Evolutionary conservation across 2,113 vertebrate genomes (phyloP), one percentile per base, ranked within the genome.

Genomic region (Odontophorus gujanensis): DNA sequence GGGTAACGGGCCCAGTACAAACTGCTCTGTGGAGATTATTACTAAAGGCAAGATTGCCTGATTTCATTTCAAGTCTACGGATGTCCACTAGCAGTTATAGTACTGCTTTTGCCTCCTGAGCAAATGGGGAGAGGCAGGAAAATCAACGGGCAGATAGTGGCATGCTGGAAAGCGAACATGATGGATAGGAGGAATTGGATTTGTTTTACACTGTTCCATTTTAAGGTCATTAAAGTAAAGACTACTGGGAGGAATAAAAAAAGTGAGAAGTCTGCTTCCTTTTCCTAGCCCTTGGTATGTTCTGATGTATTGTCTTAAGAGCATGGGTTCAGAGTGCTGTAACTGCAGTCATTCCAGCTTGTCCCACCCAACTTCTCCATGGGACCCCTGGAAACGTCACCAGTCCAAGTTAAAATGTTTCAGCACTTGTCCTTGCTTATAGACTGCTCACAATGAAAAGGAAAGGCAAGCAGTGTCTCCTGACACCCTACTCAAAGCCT

Each of bases 391-490:
- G 11, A 24, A 2, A 50, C 40, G 36, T 75, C 68, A 4, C 48
- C 1, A 5, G 14, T 76, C 74, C 66, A 62, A 21, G 51, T 6
- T 34, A 9, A 32, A 90, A 38, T 74, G 6, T 32, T 55, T 63
- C 51, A 20, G 0, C 0, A 1, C 4, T 1, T 20, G 47, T 40
- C 40, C 40, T 40, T 40, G 40, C 21, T 73, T 43, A 26, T 18
- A 19, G 78, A 3, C 38, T 36, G 0, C 34, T 81, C 74, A 3
- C 62, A 25, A 20, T 53, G 42, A 62, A 79, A 58, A 43, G 58
- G 45, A 59, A 61, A 65, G 48, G 81, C 69, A 75, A 25, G 51
- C 68, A 61, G 48, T 51, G 78, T 51, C 71, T n/a, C 84, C 69
- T 71, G 57, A 88, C 81, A 81, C 43, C 32, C 47, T 45, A 0